Conservation (phyloP, 1,140 invertebrate species). For the Calliopsis andreniformis region DNA sequence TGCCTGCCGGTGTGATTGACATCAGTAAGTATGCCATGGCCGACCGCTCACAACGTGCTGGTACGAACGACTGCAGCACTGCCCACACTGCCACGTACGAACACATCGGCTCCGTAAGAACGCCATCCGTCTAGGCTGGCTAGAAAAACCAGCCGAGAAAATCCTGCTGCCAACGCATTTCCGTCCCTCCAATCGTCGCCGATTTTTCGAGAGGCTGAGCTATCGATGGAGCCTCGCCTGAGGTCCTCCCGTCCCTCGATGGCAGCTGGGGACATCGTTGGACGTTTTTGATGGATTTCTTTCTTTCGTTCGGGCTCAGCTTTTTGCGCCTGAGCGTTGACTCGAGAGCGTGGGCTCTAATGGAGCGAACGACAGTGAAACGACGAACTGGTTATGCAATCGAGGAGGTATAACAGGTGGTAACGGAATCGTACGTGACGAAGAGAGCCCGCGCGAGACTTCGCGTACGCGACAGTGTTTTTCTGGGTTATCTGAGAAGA, state of each 20-base stretch:
- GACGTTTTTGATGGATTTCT: background rate
- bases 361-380: background rate
- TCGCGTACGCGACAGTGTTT: background rate
- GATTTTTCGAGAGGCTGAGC: background rate
- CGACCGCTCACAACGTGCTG: slow-evolving; percentile 78
- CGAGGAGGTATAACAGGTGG: slow-evolving; percentile 12
- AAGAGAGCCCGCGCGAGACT: background rate
- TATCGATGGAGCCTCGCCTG: too few relatives aligned
- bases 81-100: slow-evolving; percentile 71
- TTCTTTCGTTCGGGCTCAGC: background rate
- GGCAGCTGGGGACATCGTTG: background rate
- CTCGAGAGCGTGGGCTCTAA: too few relatives aligned
- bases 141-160: slow-evolving; percentile 64
- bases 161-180: slow-evolving; percentile 38
- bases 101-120: slow-evolving; percentile 53
- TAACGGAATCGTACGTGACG: background rate
- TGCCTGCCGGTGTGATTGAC: slow-evolving; percentile 80
- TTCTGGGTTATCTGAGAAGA: background rate
- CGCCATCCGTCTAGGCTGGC: slow-evolving; percentile 61
- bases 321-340: too few relatives aligned
- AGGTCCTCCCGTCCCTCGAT: too few relatives aligned
- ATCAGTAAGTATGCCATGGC: slow-evolving; percentile 82
- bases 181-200: slow-evolving; percentile 18
- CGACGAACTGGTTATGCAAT: background rate
- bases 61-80: slow-evolving; percentile 74